Evolutionary conservation across 2,113 vertebrate genomes (phyloP), one percentile per base, ranked within the genome.

Genomic region (Neotoma lepida): DNA sequence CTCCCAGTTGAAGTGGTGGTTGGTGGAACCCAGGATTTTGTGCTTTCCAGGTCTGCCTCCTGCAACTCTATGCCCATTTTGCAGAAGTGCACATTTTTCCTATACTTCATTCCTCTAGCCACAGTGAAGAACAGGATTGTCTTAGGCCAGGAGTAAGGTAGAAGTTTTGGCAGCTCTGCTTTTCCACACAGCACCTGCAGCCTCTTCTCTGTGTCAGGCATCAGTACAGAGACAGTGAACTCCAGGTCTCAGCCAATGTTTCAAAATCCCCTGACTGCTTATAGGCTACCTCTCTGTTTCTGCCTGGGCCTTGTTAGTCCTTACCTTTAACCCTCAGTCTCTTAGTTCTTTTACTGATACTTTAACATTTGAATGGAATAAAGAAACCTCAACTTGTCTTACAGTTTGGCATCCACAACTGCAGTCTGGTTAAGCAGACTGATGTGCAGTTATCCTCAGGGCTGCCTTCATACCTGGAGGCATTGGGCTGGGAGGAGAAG

Each of bases 401-500:
- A 24, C 1, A 56, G 7, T 71, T 74, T 4, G 56, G 2, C 39
- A 77, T 0, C 56, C 20, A n/a, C 14, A 6, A 86, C 3, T 94
- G 33, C 58, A 20, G 7, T 33, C 2, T 74, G 46, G 18, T 26
- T 46, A 77, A 22, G 2, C 18, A 87, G 41, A 6, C 9, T 84
- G 33, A 41, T 17, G 20, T 9, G 1, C 20, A 13, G 35, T 6
- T 1, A 4, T 3, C 18, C 1, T 12, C 17, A 51, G 39, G 26
- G 56, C 56, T 30, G 0, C 3, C 8, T 26, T 54, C 63, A 39
- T 20, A 54, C 13, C n/a, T 35, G 84, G n/a, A 81, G 14, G 6
- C 13, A 24, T 20, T 70, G 1, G 5, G 17, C 4, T 74, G 66
- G 2, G 35, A 24, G 15, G 1, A 44, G 9, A 20, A 0, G 0